Evolutionary conservation across 2,113 vertebrate species (phyloP), one percentile per base, ranked within the genome.

Genomic region (Potamarius usumacintae): DNA sequence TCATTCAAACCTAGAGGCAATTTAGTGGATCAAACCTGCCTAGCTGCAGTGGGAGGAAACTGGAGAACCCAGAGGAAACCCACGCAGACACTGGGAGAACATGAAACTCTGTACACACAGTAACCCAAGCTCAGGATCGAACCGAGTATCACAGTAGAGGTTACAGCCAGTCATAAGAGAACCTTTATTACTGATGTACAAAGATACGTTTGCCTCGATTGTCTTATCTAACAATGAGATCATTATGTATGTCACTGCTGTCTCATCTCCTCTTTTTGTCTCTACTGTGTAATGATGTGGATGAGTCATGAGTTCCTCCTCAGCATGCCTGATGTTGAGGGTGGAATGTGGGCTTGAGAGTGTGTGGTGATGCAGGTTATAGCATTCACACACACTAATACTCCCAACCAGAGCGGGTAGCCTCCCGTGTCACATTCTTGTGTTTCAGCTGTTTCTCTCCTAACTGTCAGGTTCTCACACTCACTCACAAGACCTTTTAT

Each of bases 271-370:
- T 17, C 20, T 57, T 67, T 82, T 30, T 74, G 80, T 88, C 55
- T 7, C 50, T 71, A 2, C 22, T 80, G 1, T 34, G 55, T 86
- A 88, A 81, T 82, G 42, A 72, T 86, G 87, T 81, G 84, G 81
- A 86, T 89, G 88, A 88, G 65, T 88, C 86, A 89, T 86, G n/a
- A 78, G 15, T 81, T 74, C 42, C 72, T 50, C 30, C 48, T 65
- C n/a, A 76, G 78, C 27, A 34, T 83, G 67, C 57, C 71, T 30
- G 27, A 88, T 87, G 50, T 76, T 74, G 80, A 84, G 63, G 71
- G 78, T 80, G 86, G 77, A 72, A n/a, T 85, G 83, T 87, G 67
- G 48, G 72, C n/a, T 88, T 86, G 48, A 84, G 65, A 85, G 57
- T 55, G 67, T 82, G 82, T 89, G 71, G 30, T 82, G n/a, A 78